Percentiles rank a stretch among this genome's conserved stretches.
These are phyloP conservation scores for Noctua janthe DNA, from an alignment of 2,888 invertebrate species.

Conservation along the genomic window DNA sequence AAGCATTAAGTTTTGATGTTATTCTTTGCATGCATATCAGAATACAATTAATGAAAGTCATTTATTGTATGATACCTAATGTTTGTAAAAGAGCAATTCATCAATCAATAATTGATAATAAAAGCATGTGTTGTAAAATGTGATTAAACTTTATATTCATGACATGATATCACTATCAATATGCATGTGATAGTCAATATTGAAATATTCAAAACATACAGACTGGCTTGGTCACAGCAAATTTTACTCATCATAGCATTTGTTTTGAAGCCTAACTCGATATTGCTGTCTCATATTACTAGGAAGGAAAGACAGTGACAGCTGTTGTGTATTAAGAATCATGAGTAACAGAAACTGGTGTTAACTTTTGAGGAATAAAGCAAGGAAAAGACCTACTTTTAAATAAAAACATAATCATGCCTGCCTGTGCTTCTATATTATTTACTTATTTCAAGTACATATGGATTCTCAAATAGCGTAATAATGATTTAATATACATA, in stretches of 20 bases:
- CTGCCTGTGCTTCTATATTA: neutral
- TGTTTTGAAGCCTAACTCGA: slow-evolving; percentile 2
- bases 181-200: slow-evolving; percentile 23
- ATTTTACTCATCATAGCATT: slow-evolving; percentile 17
- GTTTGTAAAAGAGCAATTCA: slow-evolving; percentile 10
- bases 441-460: neutral
- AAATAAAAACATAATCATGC: neutral
- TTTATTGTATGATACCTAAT: slow-evolving; percentile 21
- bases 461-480: too few relatives aligned
- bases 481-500: neutral
- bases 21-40: slow-evolving; percentile 11
- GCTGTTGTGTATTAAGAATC: neutral
- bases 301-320: neutral
- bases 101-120: slow-evolving; percentile 32
- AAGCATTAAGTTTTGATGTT: neutral
- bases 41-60: slow-evolving; percentile 20
- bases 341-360: neutral
- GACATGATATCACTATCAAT: slow-evolving; percentile 26
- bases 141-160: slow-evolving; percentile 32
- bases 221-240: slow-evolving; percentile 5
- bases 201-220: slow-evolving; percentile 13
- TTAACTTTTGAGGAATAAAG: neutral
- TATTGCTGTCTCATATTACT: slow-evolving; percentile 31
- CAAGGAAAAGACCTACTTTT: neutral
- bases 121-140: slow-evolving; percentile 23